Conservation (phyloP, 2,113 vertebrate genomes). For the Jacana jacana region DNA sequence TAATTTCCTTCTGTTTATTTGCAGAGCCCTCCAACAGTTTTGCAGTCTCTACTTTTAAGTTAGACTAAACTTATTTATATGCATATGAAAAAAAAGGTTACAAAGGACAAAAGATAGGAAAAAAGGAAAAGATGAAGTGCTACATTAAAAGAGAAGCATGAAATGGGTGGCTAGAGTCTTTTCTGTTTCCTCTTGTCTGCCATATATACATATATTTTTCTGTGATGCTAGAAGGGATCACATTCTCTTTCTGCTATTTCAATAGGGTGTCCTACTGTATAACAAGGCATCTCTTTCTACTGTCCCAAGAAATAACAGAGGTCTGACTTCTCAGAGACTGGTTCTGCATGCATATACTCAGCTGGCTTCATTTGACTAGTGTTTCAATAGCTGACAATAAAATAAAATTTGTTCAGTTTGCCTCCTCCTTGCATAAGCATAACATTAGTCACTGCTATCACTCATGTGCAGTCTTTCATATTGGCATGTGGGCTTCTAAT, state of each 20-base stretch:
- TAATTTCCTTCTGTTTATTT: not conserved
- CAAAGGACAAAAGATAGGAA: accelerated
- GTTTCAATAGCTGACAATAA: not conserved
- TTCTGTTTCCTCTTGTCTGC: not conserved
- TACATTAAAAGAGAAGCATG: not conserved
- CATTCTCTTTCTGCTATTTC: not conserved
- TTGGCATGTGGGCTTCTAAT: not conserved
- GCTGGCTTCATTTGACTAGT: not conserved
- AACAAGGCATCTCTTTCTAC: not conserved
- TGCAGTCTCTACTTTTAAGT: not conserved
- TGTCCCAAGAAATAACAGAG: not conserved
- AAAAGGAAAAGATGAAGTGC: not conserved
- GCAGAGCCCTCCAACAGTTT: not conserved
- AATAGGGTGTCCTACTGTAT: not conserved
- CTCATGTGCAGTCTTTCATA: not conserved
- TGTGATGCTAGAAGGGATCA: not conserved
- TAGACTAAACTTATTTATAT: not conserved
- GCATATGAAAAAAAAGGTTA: not conserved
- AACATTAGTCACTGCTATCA: not conserved
- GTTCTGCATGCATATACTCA: not conserved
- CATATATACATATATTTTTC: too few species aligned
- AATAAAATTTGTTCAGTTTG: not conserved
- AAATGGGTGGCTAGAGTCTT: not conserved
- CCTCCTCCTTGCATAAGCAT: not conserved
- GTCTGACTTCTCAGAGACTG: not conserved